Base-by-base conservation (phyloP, 2,888 invertebrate species). In the Cylindroiulus punctatus region DNA sequence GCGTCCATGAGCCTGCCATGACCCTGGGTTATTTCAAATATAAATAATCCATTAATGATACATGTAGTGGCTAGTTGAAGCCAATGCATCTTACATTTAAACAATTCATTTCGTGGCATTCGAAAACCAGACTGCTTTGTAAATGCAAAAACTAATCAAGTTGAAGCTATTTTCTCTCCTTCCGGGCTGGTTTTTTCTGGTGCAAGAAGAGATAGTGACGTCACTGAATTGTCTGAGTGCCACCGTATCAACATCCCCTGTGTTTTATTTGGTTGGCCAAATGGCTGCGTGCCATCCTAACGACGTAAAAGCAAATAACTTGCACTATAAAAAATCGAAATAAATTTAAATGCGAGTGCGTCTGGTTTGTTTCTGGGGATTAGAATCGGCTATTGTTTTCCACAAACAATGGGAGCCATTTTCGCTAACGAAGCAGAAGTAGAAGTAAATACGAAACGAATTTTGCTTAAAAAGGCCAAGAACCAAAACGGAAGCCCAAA, bases 321-420 rank as follows among this genome's bases (percentile, higher is more conserved):
- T 7, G 22, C n/a, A 0, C 57, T 22, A 57, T 22, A 57, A 57
- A 57, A 57, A 57, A 57, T 57, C 22, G 8, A 57, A 57, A 57
- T 57, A 57, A 57, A 57, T 57, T 57, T 57, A 57, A 57, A 57
- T 22, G 57, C 57, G 57, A 57, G 22, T 57, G 52, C 52, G 19
- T 57, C 52, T 52, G 52, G 52, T 52, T 52, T 52, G 19, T 57
- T 57, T 57, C 22, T 10, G 22, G 22, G 57, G 22, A 57, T 22
- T 52, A 57, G 22, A 57, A 22, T 57, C 22, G 22, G 22, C 57
- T 57, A 57, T 57, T 57, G 57, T 57, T 57, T 57, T 57, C 57
- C 8, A 57, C 22, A 57, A 57, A 57, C 57, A 57, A 57, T 8
- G 57, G 57, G 22, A 22, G 57, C 57, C 57, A 57, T 57, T 57